Base-by-base conservation (phyloP, 2,888 invertebrate genomes). In the Gortyna flavago region DNA sequence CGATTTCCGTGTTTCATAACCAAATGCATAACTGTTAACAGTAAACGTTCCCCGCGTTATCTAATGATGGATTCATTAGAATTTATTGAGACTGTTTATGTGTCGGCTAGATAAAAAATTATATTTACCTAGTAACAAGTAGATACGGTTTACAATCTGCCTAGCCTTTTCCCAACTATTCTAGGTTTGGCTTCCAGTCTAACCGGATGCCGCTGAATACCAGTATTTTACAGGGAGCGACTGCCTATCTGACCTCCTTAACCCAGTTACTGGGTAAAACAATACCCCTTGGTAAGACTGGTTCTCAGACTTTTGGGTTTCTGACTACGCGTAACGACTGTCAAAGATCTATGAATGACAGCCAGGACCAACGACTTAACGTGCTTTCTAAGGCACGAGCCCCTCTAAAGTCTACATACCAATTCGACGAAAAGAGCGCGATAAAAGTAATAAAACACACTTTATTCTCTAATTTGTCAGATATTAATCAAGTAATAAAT, bases 1-100 rank as follows among this genome's bases (percentile, higher is more conserved):
- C 18, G 57, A 75, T 78, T 83, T 80, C 78, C 77, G 68, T 64
- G 59, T 77, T 80, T n/a, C 57, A 80, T 79, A 79, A 76, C 66
- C 21, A 57, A 75, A 75, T 18, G 6, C 48, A 59, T 66, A 74
- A 72, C 54, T 13, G 29, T 67, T 62, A 64, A 61, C 51, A 18
- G 35, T 73, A 41, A 77, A 74, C 72, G 38, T 62, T 85, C 48
- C 41, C 9, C 18, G 6, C 29, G 11, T 44, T 72, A 57, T 59
- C 6, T 57, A 35, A 29, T 64, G 8, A 74, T 35, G 13, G 68
- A 29, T 59, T 78, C 35, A 67, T 79, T 54, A 67, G 8, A 68
- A 62, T 72, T 85, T 75, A 72, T 76, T 41, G 32, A 9, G 18
- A 25, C 9, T 51, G 18, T 72, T 18, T 62, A 79, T 32, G 0